Evolutionary conservation across 2,113 vertebrate genomes (phyloP).

Genomic region (Rhea pennata): DNA sequence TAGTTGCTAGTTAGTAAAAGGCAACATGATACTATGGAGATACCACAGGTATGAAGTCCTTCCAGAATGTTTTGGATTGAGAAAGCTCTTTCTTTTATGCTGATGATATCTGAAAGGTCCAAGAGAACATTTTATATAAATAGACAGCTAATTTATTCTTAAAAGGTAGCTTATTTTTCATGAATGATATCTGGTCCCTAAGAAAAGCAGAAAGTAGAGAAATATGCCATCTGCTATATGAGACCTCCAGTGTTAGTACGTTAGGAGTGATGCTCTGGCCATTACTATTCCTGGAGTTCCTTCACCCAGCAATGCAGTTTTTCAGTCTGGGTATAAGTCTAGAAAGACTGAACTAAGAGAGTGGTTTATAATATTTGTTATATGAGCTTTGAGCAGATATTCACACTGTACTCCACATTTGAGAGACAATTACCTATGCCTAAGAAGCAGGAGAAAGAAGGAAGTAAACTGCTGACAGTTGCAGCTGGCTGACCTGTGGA

Average conservation of each 20-base stretch:
- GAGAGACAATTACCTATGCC: not conserved
- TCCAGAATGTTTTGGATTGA: not conserved
- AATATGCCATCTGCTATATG: not conserved
- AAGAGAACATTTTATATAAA: not conserved
- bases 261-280: not conserved
- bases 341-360: not conserved
- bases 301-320: not conserved
- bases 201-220: not conserved
- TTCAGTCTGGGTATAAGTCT: not conserved
- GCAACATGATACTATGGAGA: not conserved
- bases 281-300: not conserved
- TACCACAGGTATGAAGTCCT: not conserved
- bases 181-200: not conserved
- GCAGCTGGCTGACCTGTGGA: not conserved
- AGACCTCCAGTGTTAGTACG: not conserved
- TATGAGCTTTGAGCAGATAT: not conserved
- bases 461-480: not conserved
- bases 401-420: not conserved
- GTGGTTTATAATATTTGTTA: not conserved
- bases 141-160: not conserved
- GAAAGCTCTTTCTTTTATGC: not conserved
- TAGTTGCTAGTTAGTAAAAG: not conserved
- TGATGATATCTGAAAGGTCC: not conserved
- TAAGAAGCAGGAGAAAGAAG: not conserved
- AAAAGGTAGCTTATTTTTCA: not conserved